Conservation (phyloP, 2,113 vertebrate genomes). For the Rhizomys pruinosus region DNA sequence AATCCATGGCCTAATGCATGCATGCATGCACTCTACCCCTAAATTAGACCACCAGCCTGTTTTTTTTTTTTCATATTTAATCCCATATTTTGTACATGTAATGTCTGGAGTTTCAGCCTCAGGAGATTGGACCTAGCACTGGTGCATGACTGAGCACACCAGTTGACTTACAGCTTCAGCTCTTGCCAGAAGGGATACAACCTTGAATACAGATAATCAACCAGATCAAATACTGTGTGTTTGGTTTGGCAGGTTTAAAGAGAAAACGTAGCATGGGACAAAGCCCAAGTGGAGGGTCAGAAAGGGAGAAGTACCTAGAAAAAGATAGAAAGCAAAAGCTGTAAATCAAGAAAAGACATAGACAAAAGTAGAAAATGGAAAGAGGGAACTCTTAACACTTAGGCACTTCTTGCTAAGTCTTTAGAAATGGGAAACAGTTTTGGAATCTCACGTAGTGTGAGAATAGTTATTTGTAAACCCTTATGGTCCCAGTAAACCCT, state of each 20-base stretch:
- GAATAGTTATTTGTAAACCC: not conserved
- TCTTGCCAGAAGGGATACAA: not conserved
- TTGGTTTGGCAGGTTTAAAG: not conserved
- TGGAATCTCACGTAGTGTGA: not conserved
- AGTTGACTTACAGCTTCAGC: not conserved
- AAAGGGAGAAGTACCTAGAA: not conserved
- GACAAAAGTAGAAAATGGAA: not conserved
- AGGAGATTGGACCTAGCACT: not conserved
- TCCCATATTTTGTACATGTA: not conserved
- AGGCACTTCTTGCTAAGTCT: not conserved
- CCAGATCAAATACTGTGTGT: not conserved
- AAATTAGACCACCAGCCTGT: not conserved
- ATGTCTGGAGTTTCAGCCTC: not conserved
- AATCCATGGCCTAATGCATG: not conserved
- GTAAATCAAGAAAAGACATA: not conserved
- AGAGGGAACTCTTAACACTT: rapidly evolving
- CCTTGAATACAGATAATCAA: not conserved
- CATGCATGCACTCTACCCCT: not conserved
- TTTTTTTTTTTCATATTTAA: not conserved
- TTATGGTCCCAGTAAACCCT: not conserved
- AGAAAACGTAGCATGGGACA: not conserved
- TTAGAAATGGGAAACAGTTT: not conserved
- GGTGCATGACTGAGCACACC: not conserved
- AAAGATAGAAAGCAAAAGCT: not conserved
- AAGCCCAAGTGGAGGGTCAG: not conserved